Percentiles rank a stretch among this genome's conserved stretches.
phyloP scores from a whole-genome alignment of 2,888 invertebrate genomes.

The Orgyia antiqua region DNA sequence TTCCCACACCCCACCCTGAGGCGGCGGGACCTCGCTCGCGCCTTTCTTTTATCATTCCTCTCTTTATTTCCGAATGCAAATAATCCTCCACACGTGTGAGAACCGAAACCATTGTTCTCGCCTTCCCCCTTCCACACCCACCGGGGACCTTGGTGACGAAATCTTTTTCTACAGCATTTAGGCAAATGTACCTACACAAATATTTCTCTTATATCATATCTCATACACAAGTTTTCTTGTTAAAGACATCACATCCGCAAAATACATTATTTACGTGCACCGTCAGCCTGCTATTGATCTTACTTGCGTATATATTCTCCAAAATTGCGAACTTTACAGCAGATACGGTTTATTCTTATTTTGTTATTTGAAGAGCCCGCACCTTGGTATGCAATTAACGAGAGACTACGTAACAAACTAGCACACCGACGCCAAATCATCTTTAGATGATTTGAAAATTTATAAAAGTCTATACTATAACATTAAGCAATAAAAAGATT shows the following conservation, averaged over 20 bases:
- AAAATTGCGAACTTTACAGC: no score
- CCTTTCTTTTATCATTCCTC: constrained; percentile 79
- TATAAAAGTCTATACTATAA: no score
- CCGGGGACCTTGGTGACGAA: constrained; percentile 75
- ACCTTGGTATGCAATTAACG: no score
- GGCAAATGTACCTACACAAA: constrained; percentile 61
- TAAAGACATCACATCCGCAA: constrained; percentile 21
- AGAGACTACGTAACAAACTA: no score
- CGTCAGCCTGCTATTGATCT: no score
- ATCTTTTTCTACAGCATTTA: constrained; percentile 75
- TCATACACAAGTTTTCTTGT: constrained; percentile 28
- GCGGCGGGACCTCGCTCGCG: constrained; percentile 76
- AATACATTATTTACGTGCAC: constrained; percentile 24
- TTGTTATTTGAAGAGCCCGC: no score
- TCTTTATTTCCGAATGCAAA: constrained; percentile 80
- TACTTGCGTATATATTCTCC: no score
- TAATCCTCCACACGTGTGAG: constrained; percentile 80
- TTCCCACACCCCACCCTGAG: constrained; percentile 73
- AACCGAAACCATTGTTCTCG: constrained; percentile 79
- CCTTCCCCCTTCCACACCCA: constrained; percentile 60
- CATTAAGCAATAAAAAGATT: no score
- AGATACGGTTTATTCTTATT: no score
- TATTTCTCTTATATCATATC: constrained; percentile 42
- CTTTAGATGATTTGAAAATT: no score
- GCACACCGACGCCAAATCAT: no score